These are phyloP conservation scores for Hypolimnas misippus DNA, from an alignment of 2,888 invertebrate species.

Conservation along the genomic window DNA sequence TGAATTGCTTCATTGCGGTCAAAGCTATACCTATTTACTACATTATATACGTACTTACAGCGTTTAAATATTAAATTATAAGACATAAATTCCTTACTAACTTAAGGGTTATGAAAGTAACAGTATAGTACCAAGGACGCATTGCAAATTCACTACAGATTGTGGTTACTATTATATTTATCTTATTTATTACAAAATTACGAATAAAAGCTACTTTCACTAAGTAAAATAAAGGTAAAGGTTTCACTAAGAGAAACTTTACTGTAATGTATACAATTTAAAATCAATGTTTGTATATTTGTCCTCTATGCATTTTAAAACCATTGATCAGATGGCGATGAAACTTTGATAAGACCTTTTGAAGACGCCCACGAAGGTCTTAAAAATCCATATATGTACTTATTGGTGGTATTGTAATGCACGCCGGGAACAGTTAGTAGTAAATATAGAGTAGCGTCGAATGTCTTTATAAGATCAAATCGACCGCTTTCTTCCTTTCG, in stretches of 20 bases:
- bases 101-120: conserved; percentile 48
- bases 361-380: no score
- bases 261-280: no score
- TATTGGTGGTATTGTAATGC: no score
- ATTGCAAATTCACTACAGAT: conserved; percentile 43
- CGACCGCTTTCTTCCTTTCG: conserved; percentile 25
- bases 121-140: conserved; percentile 46
- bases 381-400: no score
- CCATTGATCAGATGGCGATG: no score
- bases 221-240: conserved; percentile 4
- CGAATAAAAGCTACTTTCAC: conserved; percentile 7
- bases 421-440: no score
- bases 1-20: conserved; percentile 30
- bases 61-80: conserved; percentile 30
- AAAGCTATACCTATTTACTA: conserved; percentile 16
- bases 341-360: no score
- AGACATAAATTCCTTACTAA: conserved; percentile 20
- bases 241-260: no score
- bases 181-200: conserved; percentile 45
- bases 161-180: conserved; percentile 43
- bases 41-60: conserved; percentile 7
- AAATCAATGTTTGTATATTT: no score
- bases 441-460: conserved; percentile 1
- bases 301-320: no score
- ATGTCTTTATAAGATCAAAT: no score